Base-by-base conservation (phyloP, 2,888 invertebrate genomes). In the Deilephila elpenor region DNA sequence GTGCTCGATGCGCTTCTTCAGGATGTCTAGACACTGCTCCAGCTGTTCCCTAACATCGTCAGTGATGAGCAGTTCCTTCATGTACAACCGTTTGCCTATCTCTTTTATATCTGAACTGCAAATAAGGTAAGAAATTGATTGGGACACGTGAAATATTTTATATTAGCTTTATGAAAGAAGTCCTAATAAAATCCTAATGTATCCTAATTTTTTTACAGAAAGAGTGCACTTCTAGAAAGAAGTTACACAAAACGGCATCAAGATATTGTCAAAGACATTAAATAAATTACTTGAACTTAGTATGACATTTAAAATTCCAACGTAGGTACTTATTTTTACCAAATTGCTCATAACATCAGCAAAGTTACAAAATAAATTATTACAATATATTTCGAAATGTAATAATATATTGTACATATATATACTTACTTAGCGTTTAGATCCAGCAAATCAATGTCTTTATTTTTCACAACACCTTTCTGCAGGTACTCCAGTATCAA, bases 371-470 rank as follows among this genome's bases (percentile, higher is more conserved):
- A 11, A 44, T 11, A 44, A 44, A 37, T 25, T 25, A 25, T 25
- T 25, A 25, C 25, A 14, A 44, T 14, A 44, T 3, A 3, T 5
- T 32, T 2, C 3, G 11, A 14, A 14, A 14, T 11, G 3, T 14
- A 11, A 37, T 3, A n/a, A 37, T 0, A 8, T 37, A 37, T 37
- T 7, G 0, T 25, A 25, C 37, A 37, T 37, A 53, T 0, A 37
- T 37, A 53, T 0, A 81, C 95, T 93, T 91, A 96, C 96, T 95
- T 95, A 76, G 91, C 84, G 75, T 95, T 92, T 70, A 97, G 90
- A 77, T 96, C 96, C 73, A 96, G 87, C 0, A 97, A 92, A 86
- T 97, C 96, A 67, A 97, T 96, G 73, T 96, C 96, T 83, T 96
- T 96, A 60, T 95, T 96, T 82, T 95, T 96, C 11, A 93, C 87